Base-by-base conservation (phyloP, 2,888 invertebrate genomes). In the Caenorhabditis macrosperma region DNA sequence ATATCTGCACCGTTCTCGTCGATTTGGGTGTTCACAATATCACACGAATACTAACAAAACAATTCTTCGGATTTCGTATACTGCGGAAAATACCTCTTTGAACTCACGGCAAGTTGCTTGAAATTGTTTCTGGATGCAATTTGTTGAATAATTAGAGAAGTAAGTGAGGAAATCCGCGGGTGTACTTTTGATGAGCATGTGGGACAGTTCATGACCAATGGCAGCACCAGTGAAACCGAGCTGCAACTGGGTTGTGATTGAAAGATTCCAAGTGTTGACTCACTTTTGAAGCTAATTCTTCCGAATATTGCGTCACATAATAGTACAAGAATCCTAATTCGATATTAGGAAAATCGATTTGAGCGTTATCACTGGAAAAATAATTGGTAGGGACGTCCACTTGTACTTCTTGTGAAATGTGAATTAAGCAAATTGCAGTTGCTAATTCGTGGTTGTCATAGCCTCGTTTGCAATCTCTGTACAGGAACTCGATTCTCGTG, bases 1-100 rank as follows among this genome's bases (percentile, higher is more conserved):
- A 63, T 30, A 48, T 72, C 72, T 17, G 72, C 72, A 12, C 72
- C 72, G 17, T 72, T 63, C 2, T 72, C 72, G 3, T 72, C 63
- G 1, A 72, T 2, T 17, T 55, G 48, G 3, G 33, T 24, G 5
- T 30, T 12, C 5, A 5, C 20, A 24, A 54, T 54, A 0, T 12
- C 30, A 26, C 71, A 71, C 1, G 71, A 71, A 0, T 22, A 24
- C 54, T 54, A 17, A 7, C 5, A 24, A n/a, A 10, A 12, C 5
- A 46, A 30, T 1, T 33, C 28, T 15, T 4, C 26, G 4, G 4
- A 50, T 6, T 26, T 54, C 26, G 12, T 15, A 4, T 52, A 9
- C n/a, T n/a, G n/a, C 4, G 15, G 28, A 33, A 17, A 1, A 55
- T n/a, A 55, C 55, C 28, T 72, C 72, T 33, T 46, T 55, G 15